These are phyloP conservation scores for Drosophila setosimentum DNA, from an alignment of 2,888 invertebrate species.

Conservation along the genomic window DNA sequence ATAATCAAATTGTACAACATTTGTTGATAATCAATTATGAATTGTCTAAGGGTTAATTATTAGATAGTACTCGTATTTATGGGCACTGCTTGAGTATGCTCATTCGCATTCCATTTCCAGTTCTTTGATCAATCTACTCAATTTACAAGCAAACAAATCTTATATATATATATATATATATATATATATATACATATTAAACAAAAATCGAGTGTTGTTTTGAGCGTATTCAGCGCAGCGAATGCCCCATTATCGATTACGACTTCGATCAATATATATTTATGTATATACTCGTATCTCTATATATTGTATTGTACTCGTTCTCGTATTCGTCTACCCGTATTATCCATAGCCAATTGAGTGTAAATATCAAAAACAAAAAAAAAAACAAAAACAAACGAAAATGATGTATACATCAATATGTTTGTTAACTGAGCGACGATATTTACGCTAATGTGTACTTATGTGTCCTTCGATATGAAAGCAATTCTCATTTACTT, in stretches of 20 bases:
- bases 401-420: conserved; percentile 1
- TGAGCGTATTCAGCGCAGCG: conserved; percentile 13
- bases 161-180: background rate
- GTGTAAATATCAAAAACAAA: conserved; percentile 40
- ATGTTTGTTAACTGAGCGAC: conserved; percentile 20
- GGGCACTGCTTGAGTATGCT: conserved; percentile 16
- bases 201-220: conserved; percentile 5
- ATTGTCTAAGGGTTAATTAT: conserved; percentile 43
- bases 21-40: conserved; percentile 51
- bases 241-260: conserved; percentile 15
- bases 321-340: conserved; percentile 33
- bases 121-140: background rate
- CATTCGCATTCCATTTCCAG: background rate
- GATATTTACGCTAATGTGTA: conserved; percentile 33
- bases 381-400: background rate
- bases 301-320: conserved; percentile 35
- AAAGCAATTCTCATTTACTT: conserved; percentile 41
- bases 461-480: conserved; percentile 36
- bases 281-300: conserved; percentile 34
- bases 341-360: conserved; percentile 43
- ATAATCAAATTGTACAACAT: conserved; percentile 57
- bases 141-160: background rate
- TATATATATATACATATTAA: background rate
- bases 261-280: conserved; percentile 27
- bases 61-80: conserved; percentile 20